Base-by-base conservation (phyloP, 2,797 vertebrate species). In the Coracias cyanogaster region DNA sequence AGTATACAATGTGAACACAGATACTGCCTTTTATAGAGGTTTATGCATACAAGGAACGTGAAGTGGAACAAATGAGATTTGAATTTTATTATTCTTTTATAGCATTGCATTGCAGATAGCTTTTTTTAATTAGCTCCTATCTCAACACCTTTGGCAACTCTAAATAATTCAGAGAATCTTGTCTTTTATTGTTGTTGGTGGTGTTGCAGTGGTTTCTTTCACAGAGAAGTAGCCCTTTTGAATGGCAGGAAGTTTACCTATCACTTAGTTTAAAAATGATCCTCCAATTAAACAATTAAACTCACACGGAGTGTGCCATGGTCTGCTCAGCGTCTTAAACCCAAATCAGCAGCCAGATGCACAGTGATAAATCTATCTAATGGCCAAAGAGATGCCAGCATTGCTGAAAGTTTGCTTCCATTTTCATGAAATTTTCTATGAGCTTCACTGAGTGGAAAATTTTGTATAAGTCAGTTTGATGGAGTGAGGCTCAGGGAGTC, bases 61-160 rank as follows among this genome's bases (percentile, higher is more conserved):
- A 96, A 97, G 98, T 92, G 96, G 97, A 98, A 97, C 98, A 97
- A 97, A 98, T 96, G 98, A 97, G 97, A 97, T 97, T 96, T 97
- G 94, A 84, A 96, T 97, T 98, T 98, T 98, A 98, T 96, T 98
- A 95, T 96, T 94, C 95, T 97, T 98, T 97, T 97, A 97, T 91
- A 87, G 96, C 73, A 39, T 86, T 92, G 86, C 86, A 65, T 87
- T 77, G 89, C 70, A 94, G 97, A 97, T 78, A 93, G 93, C 81
- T 95, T 80, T 94, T 96, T 95, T 95, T 94, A 98, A 98, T 98
- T 97, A 97, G 95, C 92, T 96, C 87, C 93, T 93, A 74, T 96
- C 92, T 82, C 85, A 95, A 97, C 97, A 97, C 93, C 97, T 97
- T 97, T 95, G 93, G 96, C 90, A 96, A 96, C 76, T 94, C 97